Evolutionary conservation across 1,140 invertebrate genomes (phyloP).

Genomic region (Nasonia giraulti): DNA sequence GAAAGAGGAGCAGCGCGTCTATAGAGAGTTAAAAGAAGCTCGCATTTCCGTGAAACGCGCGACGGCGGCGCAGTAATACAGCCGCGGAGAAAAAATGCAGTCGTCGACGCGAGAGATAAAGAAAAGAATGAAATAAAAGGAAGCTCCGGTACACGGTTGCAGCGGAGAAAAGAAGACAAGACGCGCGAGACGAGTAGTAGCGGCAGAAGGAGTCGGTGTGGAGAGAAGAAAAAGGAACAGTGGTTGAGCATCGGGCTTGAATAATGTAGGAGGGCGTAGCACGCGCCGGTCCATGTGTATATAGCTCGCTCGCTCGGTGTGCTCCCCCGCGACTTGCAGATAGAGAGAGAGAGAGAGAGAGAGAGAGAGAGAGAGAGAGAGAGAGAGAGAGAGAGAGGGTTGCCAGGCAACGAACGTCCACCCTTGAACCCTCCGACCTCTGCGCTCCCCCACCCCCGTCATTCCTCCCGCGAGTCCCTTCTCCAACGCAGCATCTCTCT

Average conservation of each 20-base stretch:
- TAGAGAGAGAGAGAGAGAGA: constrained; percentile 14
- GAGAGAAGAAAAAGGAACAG: constrained; percentile 59
- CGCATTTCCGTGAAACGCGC: too few species aligned
- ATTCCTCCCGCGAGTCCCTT: too few species aligned
- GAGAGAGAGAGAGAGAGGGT: constrained; percentile 53
- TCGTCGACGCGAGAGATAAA: not conserved
- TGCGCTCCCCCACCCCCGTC: constrained; percentile 31
- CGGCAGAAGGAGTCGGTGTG: constrained; percentile 33
- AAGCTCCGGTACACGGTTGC: not conserved
- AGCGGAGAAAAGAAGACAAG: not conserved
- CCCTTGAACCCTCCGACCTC: constrained; percentile 71
- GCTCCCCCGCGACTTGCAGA: constrained; percentile 40
- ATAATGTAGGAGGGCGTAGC: constrained; percentile 66
- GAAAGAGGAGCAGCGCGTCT: too few species aligned
- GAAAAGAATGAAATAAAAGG: constrained; percentile 15
- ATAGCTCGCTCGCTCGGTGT: not conserved
- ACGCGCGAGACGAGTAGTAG: not conserved
- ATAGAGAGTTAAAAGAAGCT: too few species aligned
- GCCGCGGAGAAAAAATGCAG: not conserved
- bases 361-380: constrained; percentile 21
- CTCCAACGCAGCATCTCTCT: too few species aligned
- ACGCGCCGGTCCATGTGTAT: constrained; percentile 17
- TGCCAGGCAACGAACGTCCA: constrained; percentile 73
- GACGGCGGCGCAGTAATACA: too few species aligned
- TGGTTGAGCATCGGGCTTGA: constrained; percentile 69